These are phyloP conservation scores for Promerops cafer DNA, from an alignment of 2,113 vertebrate species.

Conservation along the genomic window DNA sequence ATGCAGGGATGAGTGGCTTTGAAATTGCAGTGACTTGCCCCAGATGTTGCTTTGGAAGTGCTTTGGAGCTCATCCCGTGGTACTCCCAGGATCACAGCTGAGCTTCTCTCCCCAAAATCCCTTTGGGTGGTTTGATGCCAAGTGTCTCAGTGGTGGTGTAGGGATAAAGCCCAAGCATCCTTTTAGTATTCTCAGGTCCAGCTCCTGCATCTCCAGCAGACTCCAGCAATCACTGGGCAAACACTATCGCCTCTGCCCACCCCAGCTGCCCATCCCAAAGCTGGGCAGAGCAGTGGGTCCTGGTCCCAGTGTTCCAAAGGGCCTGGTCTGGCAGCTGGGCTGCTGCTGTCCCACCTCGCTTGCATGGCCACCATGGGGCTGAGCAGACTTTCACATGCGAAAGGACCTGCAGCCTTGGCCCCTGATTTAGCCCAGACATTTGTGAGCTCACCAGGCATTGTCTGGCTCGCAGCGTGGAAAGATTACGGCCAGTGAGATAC, in stretches of 20 bases:
- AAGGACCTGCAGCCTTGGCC: neutral
- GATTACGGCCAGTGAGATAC: slow-evolving; percentile 46
- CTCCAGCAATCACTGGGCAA: neutral
- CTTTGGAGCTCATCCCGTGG: neutral
- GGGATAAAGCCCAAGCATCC: neutral
- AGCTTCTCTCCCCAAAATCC: neutral
- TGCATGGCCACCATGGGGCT: rapidly evolving
- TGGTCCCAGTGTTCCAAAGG: neutral
- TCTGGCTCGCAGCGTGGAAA: slow-evolving; percentile 45
- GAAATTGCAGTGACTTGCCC: neutral
- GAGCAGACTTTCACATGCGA: neutral
- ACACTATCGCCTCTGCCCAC: neutral
- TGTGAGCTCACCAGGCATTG: slow-evolving; percentile 53
- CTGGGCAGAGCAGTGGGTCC: neutral
- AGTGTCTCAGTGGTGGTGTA: neutral
- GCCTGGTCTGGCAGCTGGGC: neutral
- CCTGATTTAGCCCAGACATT: slow-evolving; percentile 6
- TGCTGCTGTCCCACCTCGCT: neutral
- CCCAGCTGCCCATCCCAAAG: neutral
- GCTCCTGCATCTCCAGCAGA: neutral
- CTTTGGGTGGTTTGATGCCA: neutral
- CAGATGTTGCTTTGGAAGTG: neutral
- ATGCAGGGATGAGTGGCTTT: neutral
- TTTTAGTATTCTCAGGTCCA: neutral
- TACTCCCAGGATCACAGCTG: rapidly evolving